phyloP scores from a whole-genome alignment of 2,888 invertebrate genomes.

The Nyleta sp. region DNA sequence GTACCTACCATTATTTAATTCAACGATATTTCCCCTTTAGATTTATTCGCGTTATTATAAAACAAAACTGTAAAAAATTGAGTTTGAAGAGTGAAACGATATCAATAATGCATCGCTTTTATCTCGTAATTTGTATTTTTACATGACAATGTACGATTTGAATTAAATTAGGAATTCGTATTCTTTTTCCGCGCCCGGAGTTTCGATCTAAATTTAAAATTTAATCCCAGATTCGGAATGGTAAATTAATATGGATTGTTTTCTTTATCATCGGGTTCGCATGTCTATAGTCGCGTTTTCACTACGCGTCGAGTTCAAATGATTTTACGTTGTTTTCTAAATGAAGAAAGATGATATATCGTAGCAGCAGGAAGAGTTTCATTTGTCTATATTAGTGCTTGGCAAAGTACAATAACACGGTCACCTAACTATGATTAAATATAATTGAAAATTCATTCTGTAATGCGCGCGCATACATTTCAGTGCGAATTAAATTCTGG shows the following conservation, averaged over 20 bases:
- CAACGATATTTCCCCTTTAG: too few relatives aligned
- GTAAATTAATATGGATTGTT: conserved; percentile 40
- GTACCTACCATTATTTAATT: too few relatives aligned
- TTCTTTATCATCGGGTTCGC: conserved; percentile 17
- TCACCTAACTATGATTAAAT: conserved; percentile 53
- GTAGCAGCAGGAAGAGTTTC: conserved; percentile 40
- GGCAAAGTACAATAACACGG: conserved; percentile 49
- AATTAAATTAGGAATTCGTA: conserved; percentile 34
- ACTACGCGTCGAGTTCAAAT: conserved; percentile 11
- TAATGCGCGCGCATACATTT: conserved; percentile 24
- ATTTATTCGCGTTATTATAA: too few relatives aligned
- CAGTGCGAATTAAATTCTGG: conserved; percentile 30
- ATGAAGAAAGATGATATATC: conserved; percentile 58
- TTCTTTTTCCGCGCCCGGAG: conserved; percentile 8
- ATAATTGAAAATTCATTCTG: conserved; percentile 45
- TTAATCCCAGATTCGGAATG: conserved; percentile 22
- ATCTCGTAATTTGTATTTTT: conserved; percentile 37
- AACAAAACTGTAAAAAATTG: too few relatives aligned
- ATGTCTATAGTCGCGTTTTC: background rate
- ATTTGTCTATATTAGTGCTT: conserved; percentile 54
- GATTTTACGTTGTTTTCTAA: conserved; percentile 46
- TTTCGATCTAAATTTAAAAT: conserved; percentile 49
- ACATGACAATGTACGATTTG: conserved; percentile 37
- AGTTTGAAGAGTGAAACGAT: conserved; percentile 25
- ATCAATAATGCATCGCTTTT: conserved; percentile 35